phyloP scores from a whole-genome alignment of 1,140 invertebrate genomes.

The Megalonaias nervosa region DNA sequence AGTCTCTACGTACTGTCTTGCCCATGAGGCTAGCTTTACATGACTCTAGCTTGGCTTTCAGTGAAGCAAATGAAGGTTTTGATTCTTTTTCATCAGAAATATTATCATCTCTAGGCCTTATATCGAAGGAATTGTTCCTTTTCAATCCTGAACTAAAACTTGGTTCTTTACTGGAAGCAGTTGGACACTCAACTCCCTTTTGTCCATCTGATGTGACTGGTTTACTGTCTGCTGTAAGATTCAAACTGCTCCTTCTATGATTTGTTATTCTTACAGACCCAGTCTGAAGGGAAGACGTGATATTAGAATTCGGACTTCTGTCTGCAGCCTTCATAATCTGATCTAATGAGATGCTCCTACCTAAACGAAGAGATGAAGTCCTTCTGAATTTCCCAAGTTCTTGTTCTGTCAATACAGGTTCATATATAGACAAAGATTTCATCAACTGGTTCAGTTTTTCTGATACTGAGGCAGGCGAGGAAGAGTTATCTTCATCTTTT shows the following conservation, averaged over 20 bases:
- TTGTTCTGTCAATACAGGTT: slow-evolving; percentile 20
- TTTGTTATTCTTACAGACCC: slow-evolving; percentile 24
- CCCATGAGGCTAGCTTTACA: slow-evolving; percentile 60
- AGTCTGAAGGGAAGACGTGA: neutral
- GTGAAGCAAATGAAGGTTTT: slow-evolving; percentile 51
- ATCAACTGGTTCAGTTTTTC: slow-evolving; percentile 60
- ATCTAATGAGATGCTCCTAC: slow-evolving; percentile 49
- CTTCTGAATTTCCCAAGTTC: slow-evolving; percentile 40
- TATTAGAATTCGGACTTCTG: too few species aligned
- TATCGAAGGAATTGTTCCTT: slow-evolving; percentile 47
- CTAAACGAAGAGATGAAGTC: slow-evolving; percentile 51
- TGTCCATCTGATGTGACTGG: too few species aligned
- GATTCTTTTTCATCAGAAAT: slow-evolving; percentile 14
- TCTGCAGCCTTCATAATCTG: too few species aligned
- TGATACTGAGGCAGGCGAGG: slow-evolving; percentile 61
- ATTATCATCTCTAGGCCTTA: slow-evolving; percentile 31
- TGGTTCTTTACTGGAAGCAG: slow-evolving; percentile 7
- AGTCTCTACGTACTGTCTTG: slow-evolving; percentile 35
- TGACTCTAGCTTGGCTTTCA: slow-evolving; percentile 64
- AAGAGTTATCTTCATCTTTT: neutral
- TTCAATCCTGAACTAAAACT: slow-evolving; percentile 31
- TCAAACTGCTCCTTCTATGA: too few species aligned
- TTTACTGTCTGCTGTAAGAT: too few species aligned
- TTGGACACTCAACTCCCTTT: neutral
- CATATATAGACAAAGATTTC: slow-evolving; percentile 53